Percentiles rank a stretch among this genome's conserved stretches.
phyloP scores from a whole-genome alignment of 2,797 vertebrate species.

The Eidolon dupreanum region DNA sequence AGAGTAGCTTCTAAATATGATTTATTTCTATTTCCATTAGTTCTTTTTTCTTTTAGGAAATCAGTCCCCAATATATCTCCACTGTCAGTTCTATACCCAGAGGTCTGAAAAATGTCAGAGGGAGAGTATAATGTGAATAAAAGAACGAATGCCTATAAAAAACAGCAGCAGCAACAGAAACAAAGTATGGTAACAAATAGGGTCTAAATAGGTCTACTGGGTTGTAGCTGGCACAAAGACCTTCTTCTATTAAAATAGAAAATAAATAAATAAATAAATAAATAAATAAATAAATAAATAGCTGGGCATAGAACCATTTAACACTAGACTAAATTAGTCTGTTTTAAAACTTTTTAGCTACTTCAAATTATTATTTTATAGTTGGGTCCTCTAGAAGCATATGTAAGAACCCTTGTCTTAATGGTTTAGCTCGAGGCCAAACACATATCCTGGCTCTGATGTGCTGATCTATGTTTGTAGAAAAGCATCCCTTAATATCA shows the following conservation, averaged over 20 bases:
- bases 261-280: no score
- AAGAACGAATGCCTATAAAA: neutral
- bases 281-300: neutral
- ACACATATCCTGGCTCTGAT: neutral
- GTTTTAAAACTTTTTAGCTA: neutral
- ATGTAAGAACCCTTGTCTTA: neutral
- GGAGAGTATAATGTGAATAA: neutral
- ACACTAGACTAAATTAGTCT: neutral
- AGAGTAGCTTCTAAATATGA: conserved; percentile 15
- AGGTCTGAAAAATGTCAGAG: neutral
- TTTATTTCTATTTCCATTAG: conserved; percentile 20
- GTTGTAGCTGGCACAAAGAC: neutral
- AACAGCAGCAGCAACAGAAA: neutral
- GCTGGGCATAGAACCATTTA: neutral
- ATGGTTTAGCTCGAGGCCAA: neutral
- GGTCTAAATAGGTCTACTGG: neutral
- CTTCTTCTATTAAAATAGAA: neutral
- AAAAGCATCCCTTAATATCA: neutral
- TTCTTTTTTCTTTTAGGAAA: neutral
- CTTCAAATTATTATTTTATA: conserved; percentile 22
- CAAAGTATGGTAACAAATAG: neutral
- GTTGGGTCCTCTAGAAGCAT: neutral
- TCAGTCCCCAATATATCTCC: neutral
- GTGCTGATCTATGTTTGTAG: neutral
- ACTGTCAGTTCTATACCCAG: neutral